Evolutionary conservation across 2,888 invertebrate genomes (phyloP).

Genomic region (Hetaerina titia): DNA sequence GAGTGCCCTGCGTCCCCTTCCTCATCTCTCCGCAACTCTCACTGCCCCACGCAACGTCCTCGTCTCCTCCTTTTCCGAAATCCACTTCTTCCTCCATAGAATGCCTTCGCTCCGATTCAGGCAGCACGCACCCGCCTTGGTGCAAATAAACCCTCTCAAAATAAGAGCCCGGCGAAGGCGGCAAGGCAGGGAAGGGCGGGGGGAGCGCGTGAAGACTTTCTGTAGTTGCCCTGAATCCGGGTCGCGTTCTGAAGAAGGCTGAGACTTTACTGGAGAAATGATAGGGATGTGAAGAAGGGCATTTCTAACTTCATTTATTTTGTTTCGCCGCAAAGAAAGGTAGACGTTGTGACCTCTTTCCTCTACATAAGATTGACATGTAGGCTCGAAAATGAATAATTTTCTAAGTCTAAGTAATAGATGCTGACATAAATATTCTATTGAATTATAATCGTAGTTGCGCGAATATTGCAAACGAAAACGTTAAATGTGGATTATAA

Average conservation of each 20-base stretch:
- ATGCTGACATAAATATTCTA: no score
- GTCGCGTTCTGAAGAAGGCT: slow-evolving; percentile 44
- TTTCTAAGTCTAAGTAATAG: no score
- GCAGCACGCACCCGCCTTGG: not conserved
- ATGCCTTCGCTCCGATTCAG: not conserved
- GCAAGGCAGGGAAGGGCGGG: not conserved
- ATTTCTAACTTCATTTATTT: not conserved
- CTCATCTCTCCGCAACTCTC: not conserved
- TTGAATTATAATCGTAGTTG: no score
- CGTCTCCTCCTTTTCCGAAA: not conserved
- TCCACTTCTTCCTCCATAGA: not conserved
- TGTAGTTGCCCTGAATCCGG: not conserved
- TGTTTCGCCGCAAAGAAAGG: not conserved
- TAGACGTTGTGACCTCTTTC: not conserved
- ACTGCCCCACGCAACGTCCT: not conserved
- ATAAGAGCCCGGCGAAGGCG: not conserved
- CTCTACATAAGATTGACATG: not conserved
- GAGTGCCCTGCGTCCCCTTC: not conserved
- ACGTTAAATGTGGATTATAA: no score
- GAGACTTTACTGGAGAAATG: not conserved
- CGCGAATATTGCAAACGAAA: no score
- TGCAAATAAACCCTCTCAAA: not conserved
- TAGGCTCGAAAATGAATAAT: not conserved
- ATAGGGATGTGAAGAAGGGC: not conserved
- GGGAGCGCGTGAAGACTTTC: not conserved